phyloP scores from a whole-genome alignment of 2,888 invertebrate genomes.

The Phymatocera aterrima region DNA sequence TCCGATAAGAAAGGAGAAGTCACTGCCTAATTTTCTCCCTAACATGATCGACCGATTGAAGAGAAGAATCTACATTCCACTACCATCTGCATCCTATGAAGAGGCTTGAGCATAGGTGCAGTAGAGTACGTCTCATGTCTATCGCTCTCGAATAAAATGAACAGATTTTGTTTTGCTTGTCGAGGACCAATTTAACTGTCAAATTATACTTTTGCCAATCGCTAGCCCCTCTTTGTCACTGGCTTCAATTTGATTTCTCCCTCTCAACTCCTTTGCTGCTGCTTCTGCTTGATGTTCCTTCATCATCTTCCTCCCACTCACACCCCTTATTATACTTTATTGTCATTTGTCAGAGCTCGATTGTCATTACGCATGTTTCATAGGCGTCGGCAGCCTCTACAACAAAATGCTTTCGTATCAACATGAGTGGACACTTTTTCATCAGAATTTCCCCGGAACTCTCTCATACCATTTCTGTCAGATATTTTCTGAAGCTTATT shows the following conservation, averaged over 20 bases:
- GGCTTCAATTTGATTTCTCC: constrained; percentile 21
- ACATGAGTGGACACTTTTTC: neutral
- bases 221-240: constrained; percentile 26
- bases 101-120: neutral
- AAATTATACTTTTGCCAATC: constrained; percentile 41
- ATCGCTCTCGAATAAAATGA: constrained; percentile 8
- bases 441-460: neutral
- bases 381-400: constrained; percentile 22
- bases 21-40: neutral
- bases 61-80: neutral
- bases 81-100: neutral
- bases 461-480: no score
- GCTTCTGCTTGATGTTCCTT: neutral
- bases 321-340: constrained; percentile 46
- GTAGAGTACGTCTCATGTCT: neutral
- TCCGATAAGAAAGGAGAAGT: neutral
- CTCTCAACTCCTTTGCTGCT: constrained; percentile 14
- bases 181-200: constrained; percentile 32
- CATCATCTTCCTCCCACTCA: constrained; percentile 30
- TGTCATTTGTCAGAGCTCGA: constrained; percentile 32
- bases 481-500: no score
- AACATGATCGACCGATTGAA: no score
- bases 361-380: constrained; percentile 25
- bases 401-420: neutral
- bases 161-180: constrained; percentile 29